Conservation (phyloP, 2,888 invertebrate genomes). For the Netelia melanura region DNA sequence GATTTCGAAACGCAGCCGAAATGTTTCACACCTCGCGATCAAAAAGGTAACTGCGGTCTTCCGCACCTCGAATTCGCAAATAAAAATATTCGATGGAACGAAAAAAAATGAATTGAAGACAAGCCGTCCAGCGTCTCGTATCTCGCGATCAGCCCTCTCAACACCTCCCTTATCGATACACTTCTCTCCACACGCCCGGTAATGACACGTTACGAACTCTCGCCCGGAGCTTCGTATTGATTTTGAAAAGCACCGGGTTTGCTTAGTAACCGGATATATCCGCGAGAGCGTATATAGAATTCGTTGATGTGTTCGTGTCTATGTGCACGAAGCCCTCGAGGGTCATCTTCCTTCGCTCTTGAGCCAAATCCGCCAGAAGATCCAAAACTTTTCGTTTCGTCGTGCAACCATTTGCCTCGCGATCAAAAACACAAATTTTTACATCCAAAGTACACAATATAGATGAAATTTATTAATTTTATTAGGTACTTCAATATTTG, state of each 20-base stretch:
- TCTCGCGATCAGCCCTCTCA: constrained; percentile 82
- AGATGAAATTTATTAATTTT: background rate
- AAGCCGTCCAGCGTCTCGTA: constrained; percentile 68
- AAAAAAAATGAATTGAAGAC: constrained; percentile 33
- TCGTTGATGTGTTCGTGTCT: constrained; percentile 1
- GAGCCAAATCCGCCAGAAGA: constrained; percentile 48
- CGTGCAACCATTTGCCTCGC: constrained; percentile 28
- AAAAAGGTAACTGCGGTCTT: constrained; percentile 55
- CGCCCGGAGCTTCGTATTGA: constrained; percentile 76
- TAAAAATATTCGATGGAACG: constrained; percentile 22
- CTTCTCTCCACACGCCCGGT: constrained; percentile 71
- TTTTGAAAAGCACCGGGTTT: constrained; percentile 80
- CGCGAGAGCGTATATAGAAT: constrained; percentile 7
- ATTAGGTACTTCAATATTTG: background rate
- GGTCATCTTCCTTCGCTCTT: constrained; percentile 10
- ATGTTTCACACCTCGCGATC: constrained; percentile 80
- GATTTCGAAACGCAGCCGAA: constrained; percentile 56
- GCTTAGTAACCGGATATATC: constrained; percentile 81
- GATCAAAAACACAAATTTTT: constrained; percentile 56
- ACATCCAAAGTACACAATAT: background rate
- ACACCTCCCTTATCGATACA: constrained; percentile 84
- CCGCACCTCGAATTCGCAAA: constrained; percentile 35
- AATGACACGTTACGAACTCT: constrained; percentile 82
- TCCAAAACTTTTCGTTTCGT: constrained; percentile 61
- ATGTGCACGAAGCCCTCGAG: constrained; percentile 13